Base-by-base conservation (phyloP, 2,888 invertebrate genomes). In the Hemistola chrysoprasaria region DNA sequence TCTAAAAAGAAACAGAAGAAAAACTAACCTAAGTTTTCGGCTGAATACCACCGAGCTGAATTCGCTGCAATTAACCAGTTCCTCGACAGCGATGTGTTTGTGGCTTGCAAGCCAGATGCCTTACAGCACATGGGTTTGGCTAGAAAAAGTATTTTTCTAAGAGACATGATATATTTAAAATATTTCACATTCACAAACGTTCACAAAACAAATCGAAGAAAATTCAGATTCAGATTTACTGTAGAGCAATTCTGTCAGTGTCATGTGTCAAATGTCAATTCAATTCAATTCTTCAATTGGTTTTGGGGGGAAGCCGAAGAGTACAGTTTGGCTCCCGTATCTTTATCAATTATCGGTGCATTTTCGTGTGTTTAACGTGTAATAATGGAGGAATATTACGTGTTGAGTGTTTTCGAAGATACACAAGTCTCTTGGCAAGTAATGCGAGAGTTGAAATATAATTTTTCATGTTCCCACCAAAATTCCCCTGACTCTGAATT, bases 1-100 rank as follows among this genome's bases (percentile, higher is more conserved):
- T n/a, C n/a, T 11, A 16, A 7, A 6, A 21, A 8, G 10, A 31
- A 35, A 8, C n/a, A n/a, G n/a, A 11, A 11, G 16, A 2, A 50
- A 65, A 75, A 72, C 81, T 88, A 88, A 87, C 87, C 87, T 86
- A 77, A 59, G 66, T 83, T 81, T 64, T 85, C 80, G 56, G 74
- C 62, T 11, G 80, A 76, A 66, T 79, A 85, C 50, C 74, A 78
- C 67, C 79, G 74, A 10, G 71, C 57, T 6, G 75, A 62, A 52
- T 72, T 78, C 29, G 78, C 72, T 34, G 78, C 64, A 42, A 79
- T 44, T 47, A 80, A 54, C 62, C 71, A 75, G 44, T 74, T 54
- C 49, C 80, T 84, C 50, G 78, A 80, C 52, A 67, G 70, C 29
- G 71, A 56, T 53, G 69, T 61, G 59, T 69, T 80, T 49, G 65